phyloP scores from a whole-genome alignment of 1,140 invertebrate genomes.

The Sesamia nonagrioides region DNA sequence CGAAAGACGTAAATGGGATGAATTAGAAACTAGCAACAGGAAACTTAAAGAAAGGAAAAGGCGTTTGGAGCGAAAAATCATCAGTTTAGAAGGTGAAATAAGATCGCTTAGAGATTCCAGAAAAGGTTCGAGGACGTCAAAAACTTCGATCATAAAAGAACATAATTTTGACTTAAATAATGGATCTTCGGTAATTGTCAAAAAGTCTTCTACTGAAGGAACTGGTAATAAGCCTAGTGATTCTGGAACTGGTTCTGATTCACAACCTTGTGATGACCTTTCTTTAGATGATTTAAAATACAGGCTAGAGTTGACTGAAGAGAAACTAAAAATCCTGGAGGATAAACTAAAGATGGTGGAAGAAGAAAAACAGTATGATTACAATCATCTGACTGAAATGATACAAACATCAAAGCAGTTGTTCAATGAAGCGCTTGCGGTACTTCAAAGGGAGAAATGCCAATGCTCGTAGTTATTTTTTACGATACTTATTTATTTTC shows the following conservation, averaged over 20 bases:
- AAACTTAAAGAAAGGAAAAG: conserved; percentile 77
- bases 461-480: conserved; percentile 66
- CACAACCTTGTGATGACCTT: conserved; percentile 62
- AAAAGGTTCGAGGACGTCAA: conserved; percentile 67
- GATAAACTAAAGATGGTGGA: conserved; percentile 84
- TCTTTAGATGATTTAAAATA: conserved; percentile 81
- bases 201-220: conserved; percentile 66
- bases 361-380: conserved; percentile 83
- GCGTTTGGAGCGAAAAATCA: conserved; percentile 66
- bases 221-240: conserved; percentile 71
- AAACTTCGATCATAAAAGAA: conserved; percentile 66
- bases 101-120: conserved; percentile 68
- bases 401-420: conserved; percentile 83
- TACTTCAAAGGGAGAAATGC: conserved; percentile 81
- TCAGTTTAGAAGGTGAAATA: conserved; percentile 72
- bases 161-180: conserved; percentile 50
- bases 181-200: conserved; percentile 51
- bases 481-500: conserved; percentile 47
- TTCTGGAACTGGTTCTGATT: conserved; percentile 61
- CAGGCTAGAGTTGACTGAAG: conserved; percentile 79
- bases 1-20: conserved; percentile 80
- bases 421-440: conserved; percentile 79
- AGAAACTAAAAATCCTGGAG: conserved; percentile 83
- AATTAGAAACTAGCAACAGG: conserved; percentile 68
- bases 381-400: conserved; percentile 80